These are phyloP conservation scores for Tanytarsus gracilentus DNA, from an alignment of 2,888 invertebrate species.

Conservation along the genomic window DNA sequence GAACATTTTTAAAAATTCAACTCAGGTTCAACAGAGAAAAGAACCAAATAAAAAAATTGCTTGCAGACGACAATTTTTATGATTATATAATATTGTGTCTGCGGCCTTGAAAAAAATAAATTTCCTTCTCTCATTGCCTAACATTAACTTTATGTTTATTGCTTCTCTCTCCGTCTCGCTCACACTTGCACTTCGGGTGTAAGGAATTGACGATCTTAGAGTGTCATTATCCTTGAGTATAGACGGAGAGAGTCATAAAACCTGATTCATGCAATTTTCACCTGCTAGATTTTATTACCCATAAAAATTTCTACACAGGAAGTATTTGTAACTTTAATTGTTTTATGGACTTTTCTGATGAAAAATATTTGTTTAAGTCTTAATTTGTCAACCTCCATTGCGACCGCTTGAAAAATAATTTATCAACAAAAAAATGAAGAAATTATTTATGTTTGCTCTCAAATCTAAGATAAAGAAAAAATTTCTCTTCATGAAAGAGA, in stretches of 20 bases:
- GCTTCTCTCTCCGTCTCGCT: not conserved
- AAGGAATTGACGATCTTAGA: not conserved
- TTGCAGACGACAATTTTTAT: slow-evolving; percentile 27
- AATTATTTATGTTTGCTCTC: no score
- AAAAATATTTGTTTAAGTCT: no score
- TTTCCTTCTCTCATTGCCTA: slow-evolving; percentile 21
- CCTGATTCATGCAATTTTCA: slow-evolving; percentile 27
- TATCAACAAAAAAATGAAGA: no score
- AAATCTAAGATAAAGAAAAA: no score
- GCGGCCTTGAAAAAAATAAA: slow-evolving; percentile 27
- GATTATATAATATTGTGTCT: slow-evolving; percentile 28
- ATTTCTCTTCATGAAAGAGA: no score
- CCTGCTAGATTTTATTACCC: slow-evolving; percentile 25
- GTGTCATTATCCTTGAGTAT: slow-evolving; percentile 24
- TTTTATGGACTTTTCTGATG: slow-evolving; percentile 1
- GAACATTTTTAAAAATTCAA: not conserved
- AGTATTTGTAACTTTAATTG: not conserved
- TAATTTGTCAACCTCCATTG: no score
- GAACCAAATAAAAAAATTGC: not conserved
- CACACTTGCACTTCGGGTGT: not conserved
- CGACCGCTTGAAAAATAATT: no score
- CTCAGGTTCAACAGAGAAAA: no score
- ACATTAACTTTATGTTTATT: slow-evolving; percentile 28
- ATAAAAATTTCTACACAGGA: slow-evolving; percentile 14
- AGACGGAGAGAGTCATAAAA: slow-evolving; percentile 16